A percentile compares a stretch with the other conserved stretches of the same genome.
Conservation (phyloP, 2,888 invertebrate species). For the Diarsia mendica region DNA sequence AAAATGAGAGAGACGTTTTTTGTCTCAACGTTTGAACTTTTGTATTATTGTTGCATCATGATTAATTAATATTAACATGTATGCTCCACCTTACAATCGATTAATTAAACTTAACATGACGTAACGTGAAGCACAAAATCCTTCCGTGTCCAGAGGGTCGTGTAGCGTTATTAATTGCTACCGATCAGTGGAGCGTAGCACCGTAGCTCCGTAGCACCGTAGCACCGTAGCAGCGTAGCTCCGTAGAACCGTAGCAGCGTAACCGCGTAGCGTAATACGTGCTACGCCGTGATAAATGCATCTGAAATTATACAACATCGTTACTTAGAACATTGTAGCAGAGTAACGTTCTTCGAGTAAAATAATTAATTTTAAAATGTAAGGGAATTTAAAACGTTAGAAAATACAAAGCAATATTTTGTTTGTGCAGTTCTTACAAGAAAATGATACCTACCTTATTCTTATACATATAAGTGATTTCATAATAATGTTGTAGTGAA, state of each 20-base stretch:
- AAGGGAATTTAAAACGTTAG: background rate
- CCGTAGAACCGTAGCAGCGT: constrained; percentile 32
- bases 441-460: background rate
- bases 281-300: constrained; percentile 51
- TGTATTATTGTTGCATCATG: background rate
- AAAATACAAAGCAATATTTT: background rate
- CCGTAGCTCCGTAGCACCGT: constrained; percentile 22
- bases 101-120: constrained; percentile 28
- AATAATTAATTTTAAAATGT: background rate
- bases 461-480: background rate
- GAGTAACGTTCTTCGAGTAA: background rate
- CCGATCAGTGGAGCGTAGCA: constrained; percentile 56
- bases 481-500: background rate
- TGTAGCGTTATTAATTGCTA: constrained; percentile 59
- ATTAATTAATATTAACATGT: background rate
- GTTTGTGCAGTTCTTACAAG: background rate
- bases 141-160: constrained; percentile 29
- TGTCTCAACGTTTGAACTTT: background rate
- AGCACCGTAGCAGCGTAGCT: constrained; percentile 33
- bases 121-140: constrained; percentile 22
- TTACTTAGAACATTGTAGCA: constrained; percentile 14
- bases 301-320: constrained; percentile 33
- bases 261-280: constrained; percentile 47
- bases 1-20: background rate
- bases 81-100: background rate